These are phyloP conservation scores for Ceratina calcarata DNA, from an alignment of 1,140 invertebrate species.

Conservation along the genomic window DNA sequence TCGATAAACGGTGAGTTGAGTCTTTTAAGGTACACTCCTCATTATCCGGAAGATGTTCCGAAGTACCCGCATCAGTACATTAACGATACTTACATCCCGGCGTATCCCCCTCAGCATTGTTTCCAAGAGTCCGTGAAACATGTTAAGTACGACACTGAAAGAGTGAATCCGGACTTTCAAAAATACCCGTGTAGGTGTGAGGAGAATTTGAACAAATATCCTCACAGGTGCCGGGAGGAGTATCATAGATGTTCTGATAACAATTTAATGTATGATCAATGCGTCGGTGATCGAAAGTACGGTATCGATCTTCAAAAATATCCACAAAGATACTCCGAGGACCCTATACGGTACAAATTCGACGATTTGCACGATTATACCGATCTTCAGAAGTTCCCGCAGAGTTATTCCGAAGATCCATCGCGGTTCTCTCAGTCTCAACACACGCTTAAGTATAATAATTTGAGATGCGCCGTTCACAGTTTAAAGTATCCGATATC, in stretches of 20 bases:
- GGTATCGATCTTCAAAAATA: slow-evolving; percentile 73
- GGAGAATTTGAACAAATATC: slow-evolving; percentile 74
- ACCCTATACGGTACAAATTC: slow-evolving; percentile 61
- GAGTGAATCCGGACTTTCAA: slow-evolving; percentile 63
- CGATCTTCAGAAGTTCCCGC: slow-evolving; percentile 74
- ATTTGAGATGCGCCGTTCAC: slow-evolving; percentile 71
- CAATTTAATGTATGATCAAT: slow-evolving; percentile 71
- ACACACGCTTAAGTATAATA: slow-evolving; percentile 71
- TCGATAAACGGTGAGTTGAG: slow-evolving; percentile 79
- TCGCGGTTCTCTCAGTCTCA: slow-evolving; percentile 60
- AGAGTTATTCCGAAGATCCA: slow-evolving; percentile 74
- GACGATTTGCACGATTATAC: slow-evolving; percentile 58
- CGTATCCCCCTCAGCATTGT: slow-evolving; percentile 62
- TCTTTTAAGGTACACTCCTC: slow-evolving; percentile 60
- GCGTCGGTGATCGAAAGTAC: slow-evolving; percentile 66
- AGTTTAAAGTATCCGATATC: slow-evolving; percentile 68
- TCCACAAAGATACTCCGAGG: slow-evolving; percentile 72
- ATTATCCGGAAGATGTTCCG: slow-evolving; percentile 64
- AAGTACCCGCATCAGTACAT: slow-evolving; percentile 66
- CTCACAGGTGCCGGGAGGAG: slow-evolving; percentile 75
- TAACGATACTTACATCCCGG: slow-evolving; percentile 62
- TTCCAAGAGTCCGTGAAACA: slow-evolving; percentile 65
- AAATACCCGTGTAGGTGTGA: slow-evolving; percentile 73
- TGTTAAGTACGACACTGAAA: slow-evolving; percentile 64
- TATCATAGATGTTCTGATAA: slow-evolving; percentile 76